phyloP scores from a whole-genome alignment of 1,140 invertebrate species.

The Drosophila subpulchrella region DNA sequence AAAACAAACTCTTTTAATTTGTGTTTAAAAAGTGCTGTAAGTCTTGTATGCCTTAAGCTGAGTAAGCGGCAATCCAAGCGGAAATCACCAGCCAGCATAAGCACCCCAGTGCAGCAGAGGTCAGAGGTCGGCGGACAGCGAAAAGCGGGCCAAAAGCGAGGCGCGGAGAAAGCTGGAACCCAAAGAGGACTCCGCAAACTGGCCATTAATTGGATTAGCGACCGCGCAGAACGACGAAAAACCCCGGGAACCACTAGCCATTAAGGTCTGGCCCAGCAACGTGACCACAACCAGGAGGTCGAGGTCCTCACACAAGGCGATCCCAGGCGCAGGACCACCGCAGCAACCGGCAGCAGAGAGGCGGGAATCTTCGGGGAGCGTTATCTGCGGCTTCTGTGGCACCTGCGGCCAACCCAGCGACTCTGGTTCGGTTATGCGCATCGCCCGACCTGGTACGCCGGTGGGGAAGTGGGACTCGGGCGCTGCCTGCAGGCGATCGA shows the following conservation, averaged over 20 bases:
- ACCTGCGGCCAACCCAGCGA: conserved; percentile 10
- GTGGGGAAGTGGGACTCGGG: conserved; percentile 12
- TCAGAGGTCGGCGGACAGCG: neutral
- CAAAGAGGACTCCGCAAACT: conserved; percentile 10
- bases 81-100: too few relatives aligned
- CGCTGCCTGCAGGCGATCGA: conserved; percentile 34
- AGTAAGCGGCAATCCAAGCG: neutral
- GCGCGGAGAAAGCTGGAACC: conserved; percentile 6
- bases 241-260: neutral
- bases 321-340: conserved; percentile 5
- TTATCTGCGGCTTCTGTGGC: neutral
- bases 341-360: neutral
- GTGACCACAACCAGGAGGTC: conserved; percentile 14
- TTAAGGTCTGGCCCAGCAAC: conserved; percentile 49
- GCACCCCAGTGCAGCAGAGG: too few relatives aligned
- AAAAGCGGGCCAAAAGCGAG: too few relatives aligned
- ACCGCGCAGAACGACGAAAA: neutral
- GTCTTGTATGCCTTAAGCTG: too few relatives aligned
- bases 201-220: conserved; percentile 32
- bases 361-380: neutral
- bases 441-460: conserved; percentile 39
- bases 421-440: conserved; percentile 61
- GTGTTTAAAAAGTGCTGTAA: too few relatives aligned
- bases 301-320: neutral
- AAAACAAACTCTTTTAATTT: too few relatives aligned